Conservation (phyloP, 2,797 vertebrate species). For the Myiotriccus ornatus region DNA sequence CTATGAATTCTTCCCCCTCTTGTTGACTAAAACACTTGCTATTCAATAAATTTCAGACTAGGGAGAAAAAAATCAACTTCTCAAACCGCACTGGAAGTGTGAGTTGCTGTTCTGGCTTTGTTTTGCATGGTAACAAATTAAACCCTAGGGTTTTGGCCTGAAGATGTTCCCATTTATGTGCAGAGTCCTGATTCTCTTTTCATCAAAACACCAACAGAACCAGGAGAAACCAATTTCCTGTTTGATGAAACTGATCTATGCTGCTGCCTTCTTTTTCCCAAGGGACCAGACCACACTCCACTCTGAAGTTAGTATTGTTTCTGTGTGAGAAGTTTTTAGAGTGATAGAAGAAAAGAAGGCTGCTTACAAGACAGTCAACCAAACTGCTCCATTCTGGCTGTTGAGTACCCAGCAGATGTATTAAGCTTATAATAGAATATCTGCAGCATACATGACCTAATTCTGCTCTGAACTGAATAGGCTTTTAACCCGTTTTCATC, state of each 20-base stretch:
- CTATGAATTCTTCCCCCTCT: neutral
- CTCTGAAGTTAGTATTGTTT: neutral
- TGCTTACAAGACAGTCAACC: neutral
- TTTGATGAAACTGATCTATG: neutral
- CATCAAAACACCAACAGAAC: neutral
- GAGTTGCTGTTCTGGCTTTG: neutral
- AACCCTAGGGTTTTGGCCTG: neutral
- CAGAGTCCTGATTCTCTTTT: neutral
- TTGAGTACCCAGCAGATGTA: neutral
- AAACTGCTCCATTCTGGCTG: neutral
- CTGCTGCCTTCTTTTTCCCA: neutral
- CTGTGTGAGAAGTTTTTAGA: neutral
- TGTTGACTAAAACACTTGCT: neutral
- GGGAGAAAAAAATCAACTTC: neutral
- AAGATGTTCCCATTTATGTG: neutral
- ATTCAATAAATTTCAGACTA: neutral
- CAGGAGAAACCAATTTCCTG: neutral
- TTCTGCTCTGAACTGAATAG: neutral
- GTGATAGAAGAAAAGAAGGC: neutral
- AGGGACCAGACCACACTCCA: rapidly evolving
- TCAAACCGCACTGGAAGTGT: neutral
- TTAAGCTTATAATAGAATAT: neutral
- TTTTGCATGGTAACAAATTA: slow-evolving; percentile 24
- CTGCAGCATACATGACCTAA: neutral
- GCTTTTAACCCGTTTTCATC: neutral